Conservation (phyloP, 1,140 invertebrate species). For the Atta texana region DNA sequence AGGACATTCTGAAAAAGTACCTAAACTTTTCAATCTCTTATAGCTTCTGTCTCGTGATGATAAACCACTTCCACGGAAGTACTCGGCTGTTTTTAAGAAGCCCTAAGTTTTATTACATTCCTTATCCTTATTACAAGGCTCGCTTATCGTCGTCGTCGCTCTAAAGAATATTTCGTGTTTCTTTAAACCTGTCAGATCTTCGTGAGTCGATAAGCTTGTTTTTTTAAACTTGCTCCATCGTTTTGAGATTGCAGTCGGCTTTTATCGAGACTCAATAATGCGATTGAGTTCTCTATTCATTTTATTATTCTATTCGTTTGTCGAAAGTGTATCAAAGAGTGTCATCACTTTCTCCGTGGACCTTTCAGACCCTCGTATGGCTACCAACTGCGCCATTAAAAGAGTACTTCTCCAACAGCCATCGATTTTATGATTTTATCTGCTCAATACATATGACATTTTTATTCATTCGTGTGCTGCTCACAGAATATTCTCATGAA, state of each 20-base stretch:
- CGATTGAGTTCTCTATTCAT: conserved; percentile 24
- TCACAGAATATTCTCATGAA: background rate
- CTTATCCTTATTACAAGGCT: conserved; percentile 43
- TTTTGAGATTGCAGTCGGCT: background rate
- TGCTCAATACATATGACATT: background rate
- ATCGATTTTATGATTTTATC: conserved; percentile 5
- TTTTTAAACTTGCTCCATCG: conserved; percentile 20
- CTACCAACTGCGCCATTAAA: conserved; percentile 16
- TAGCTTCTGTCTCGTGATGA: conserved; percentile 29
- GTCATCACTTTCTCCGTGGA: conserved; percentile 12
- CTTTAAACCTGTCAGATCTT: conserved; percentile 32
- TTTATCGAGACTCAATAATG: conserved; percentile 49
- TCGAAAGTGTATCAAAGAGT: conserved; percentile 21
- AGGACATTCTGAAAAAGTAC: background rate
- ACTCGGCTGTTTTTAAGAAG: conserved; percentile 37
- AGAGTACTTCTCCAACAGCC: background rate
- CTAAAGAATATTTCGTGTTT: conserved; percentile 39
- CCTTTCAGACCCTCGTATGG: background rate
- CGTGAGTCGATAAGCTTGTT: conserved; percentile 39
- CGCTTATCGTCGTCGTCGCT: conserved; percentile 31
- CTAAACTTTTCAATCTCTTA: conserved; percentile 32
- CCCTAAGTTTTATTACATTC: conserved; percentile 47
- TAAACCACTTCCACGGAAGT: conserved; percentile 28
- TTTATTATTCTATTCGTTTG: conserved; percentile 58
- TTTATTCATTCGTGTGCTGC: background rate